phyloP scores from a whole-genome alignment of 37 sponge, comb jelly and placozoan genomes.

The Haliclona indistincta region DNA sequence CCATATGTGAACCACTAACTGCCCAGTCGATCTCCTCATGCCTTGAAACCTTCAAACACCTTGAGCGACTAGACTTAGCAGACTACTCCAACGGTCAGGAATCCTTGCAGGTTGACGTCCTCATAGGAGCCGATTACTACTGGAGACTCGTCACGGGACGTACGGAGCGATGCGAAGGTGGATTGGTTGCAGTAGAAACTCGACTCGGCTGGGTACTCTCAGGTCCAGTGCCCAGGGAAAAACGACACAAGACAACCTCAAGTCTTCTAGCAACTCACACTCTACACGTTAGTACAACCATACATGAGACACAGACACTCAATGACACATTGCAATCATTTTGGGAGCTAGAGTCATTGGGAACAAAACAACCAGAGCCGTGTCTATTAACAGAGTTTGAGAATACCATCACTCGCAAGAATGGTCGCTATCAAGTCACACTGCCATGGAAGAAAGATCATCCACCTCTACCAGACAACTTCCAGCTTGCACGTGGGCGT shows the following conservation, averaged over 20 bases:
- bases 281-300: conserved; percentile 8
- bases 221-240: conserved; percentile 16
- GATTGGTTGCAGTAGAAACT: conserved; percentile 20
- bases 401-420: background rate
- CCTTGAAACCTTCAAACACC: conserved; percentile 2
- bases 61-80: too few species aligned
- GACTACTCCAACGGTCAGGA: conserved; percentile 8
- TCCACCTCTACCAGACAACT: too few species aligned
- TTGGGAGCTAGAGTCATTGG: too few species aligned
- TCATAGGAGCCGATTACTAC: too few species aligned
- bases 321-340: conserved; percentile 14
- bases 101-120: conserved; percentile 6
- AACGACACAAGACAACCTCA: background rate
- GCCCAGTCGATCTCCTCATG: conserved; percentile 10
- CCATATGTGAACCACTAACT: too few species aligned
- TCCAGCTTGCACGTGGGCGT: too few species aligned
- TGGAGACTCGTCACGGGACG: too few species aligned
- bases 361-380: too few species aligned
- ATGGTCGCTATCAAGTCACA: conserved; percentile 24
- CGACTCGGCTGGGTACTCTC: conserved; percentile 36
- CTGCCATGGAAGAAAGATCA: conserved; percentile 49
- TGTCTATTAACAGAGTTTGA: too few species aligned
- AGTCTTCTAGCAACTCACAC: conserved; percentile 5
- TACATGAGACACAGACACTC: background rate
- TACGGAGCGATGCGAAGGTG: too few species aligned